Evolutionary conservation across 2,797 vertebrate species (phyloP).

Genomic region (Choloepus didactylus): DNA sequence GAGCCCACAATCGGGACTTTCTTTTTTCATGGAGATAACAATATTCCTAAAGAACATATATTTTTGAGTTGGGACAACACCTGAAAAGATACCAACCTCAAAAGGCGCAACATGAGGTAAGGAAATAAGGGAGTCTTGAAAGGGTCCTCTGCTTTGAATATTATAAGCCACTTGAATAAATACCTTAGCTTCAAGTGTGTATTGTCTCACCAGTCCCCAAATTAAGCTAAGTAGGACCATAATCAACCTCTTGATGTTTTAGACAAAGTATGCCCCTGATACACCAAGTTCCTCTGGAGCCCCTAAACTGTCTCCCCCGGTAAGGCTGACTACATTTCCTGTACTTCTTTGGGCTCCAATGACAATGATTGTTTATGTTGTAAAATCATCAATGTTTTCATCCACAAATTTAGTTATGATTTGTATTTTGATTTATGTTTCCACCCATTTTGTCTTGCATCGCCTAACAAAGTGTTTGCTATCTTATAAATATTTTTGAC

Average conservation of each 20-base stretch:
- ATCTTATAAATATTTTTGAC: neutral
- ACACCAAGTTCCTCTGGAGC: fast-evolving
- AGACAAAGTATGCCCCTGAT: neutral
- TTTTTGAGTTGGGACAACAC: neutral
- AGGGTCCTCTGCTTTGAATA: neutral
- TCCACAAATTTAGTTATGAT: neutral
- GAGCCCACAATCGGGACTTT: neutral
- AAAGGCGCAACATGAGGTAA: neutral
- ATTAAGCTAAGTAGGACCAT: neutral
- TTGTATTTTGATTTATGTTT: slow-evolving; percentile 31
- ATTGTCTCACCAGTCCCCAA: neutral
- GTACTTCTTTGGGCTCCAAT: neutral
- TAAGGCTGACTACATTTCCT: neutral
- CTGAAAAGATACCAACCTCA: neutral
- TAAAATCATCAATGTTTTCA: neutral
- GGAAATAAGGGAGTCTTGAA: neutral
- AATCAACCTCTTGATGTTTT: neutral
- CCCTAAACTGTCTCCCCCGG: neutral
- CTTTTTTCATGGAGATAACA: neutral
- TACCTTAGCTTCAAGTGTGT: neutral
- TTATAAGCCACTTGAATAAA: neutral
- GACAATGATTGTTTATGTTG: neutral
- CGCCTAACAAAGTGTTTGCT: neutral
- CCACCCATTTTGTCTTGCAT: neutral
- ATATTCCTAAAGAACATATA: neutral